Conservation (phyloP, 2,888 invertebrate species). For the Caenorhabditis afra region DNA sequence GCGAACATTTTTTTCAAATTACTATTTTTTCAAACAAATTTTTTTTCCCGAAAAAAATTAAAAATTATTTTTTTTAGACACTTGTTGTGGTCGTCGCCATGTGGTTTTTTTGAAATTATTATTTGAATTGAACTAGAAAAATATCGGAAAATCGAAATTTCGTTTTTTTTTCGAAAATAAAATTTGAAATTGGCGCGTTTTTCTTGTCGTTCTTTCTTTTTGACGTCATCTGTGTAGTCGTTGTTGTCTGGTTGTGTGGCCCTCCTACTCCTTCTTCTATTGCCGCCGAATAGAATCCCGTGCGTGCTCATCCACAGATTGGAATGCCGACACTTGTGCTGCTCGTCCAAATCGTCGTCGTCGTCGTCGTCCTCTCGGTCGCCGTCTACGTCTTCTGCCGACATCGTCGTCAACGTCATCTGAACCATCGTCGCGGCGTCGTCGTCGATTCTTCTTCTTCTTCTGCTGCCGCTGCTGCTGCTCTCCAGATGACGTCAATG, state of each 20-base stretch:
- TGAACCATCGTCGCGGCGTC: no score
- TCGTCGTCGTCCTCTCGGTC: slow-evolving; percentile 56
- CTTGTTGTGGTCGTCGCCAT: no score
- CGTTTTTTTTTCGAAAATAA: not conserved
- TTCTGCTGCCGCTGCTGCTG: slow-evolving; percentile 49
- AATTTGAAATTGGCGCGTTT: not conserved
- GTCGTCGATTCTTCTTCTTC: slow-evolving; percentile 30
- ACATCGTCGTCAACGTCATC: slow-evolving; percentile 10
- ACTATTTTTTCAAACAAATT: no score
- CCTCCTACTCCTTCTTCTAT: not conserved
- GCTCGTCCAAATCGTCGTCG: slow-evolving; percentile 65
- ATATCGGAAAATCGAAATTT: not conserved
- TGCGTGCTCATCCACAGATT: slow-evolving; percentile 55
- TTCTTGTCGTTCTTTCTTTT: not conserved
- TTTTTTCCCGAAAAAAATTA: not conserved
- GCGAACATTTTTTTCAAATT: no score
- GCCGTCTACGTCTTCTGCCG: slow-evolving; percentile 59
- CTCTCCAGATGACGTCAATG: slow-evolving; percentile 32
- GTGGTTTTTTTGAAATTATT: no score
- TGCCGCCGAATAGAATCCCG: not conserved
- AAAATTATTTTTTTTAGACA: not conserved
- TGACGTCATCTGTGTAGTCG: not conserved
- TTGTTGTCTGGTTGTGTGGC: not conserved
- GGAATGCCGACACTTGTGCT: slow-evolving; percentile 67
- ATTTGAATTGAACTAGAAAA: no score